These are phyloP conservation scores for Blastomussa wellsi DNA, from an alignment of 92 coral and sea anemone species.

Conservation along the genomic window DNA sequence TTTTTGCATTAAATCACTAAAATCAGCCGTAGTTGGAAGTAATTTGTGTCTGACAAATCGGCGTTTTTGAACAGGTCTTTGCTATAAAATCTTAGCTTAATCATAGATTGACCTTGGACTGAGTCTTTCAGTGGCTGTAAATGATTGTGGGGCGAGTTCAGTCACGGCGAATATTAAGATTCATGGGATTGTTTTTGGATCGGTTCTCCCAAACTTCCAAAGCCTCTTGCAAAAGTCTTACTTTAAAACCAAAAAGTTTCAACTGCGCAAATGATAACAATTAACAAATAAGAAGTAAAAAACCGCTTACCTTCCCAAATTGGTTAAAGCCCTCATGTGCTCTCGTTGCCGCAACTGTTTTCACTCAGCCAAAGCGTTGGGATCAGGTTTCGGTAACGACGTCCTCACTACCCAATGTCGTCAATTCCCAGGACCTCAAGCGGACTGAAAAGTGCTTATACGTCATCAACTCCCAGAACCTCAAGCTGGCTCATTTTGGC, in stretches of 20 bases:
- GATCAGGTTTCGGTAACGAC: no score
- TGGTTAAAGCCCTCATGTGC: no score
- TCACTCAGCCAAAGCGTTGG: no score
- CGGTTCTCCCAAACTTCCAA: constrained; percentile 1
- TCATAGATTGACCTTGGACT: background rate
- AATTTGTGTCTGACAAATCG: constrained; percentile 10
- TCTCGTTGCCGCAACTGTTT: no score
- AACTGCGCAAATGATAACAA: background rate
- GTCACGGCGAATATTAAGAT: background rate
- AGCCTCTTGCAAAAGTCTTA: constrained; percentile 10
- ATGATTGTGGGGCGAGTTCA: no score
- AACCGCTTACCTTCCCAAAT: no score
- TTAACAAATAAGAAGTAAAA: background rate
- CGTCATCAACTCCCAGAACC: no score
- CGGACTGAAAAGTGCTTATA: no score
- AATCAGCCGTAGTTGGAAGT: background rate
- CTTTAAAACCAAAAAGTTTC: background rate
- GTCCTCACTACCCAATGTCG: no score
- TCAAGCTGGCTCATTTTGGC: no score
- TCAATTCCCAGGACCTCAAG: no score
- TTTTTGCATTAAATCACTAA: background rate
- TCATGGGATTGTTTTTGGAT: background rate
- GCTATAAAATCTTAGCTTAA: background rate
- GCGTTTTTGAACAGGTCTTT: no score
- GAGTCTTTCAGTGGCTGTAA: constrained; percentile 1